These are phyloP conservation scores for Ceratothoa steindachneri DNA, from an alignment of 2,888 invertebrate species.

Conservation along the genomic window DNA sequence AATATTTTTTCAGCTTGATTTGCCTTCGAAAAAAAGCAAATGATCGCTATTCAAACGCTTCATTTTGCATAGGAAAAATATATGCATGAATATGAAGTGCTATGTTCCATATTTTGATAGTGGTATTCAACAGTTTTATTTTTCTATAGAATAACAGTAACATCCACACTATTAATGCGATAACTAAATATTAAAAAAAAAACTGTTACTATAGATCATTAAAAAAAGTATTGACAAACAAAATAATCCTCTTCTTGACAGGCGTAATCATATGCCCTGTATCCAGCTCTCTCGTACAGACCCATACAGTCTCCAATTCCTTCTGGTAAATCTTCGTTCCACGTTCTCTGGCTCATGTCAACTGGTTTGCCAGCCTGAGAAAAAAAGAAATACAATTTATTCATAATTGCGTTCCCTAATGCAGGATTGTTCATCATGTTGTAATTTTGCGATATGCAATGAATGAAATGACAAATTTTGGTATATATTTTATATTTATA, in stretches of 20 bases:
- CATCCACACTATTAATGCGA: too few species aligned
- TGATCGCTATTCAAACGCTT: too few species aligned
- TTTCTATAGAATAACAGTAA: too few species aligned
- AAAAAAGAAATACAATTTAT: not conserved
- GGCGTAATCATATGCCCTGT: conserved; percentile 42
- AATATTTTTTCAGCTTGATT: too few species aligned
- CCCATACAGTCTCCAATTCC: conserved; percentile 42
- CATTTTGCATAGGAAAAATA: too few species aligned
- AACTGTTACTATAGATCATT: conserved; percentile 3
- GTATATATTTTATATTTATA: too few species aligned
- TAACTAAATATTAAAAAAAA: too few species aligned
- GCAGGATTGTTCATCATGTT: not conserved
- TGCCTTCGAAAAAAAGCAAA: too few species aligned
- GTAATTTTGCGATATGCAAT: not conserved
- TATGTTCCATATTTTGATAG: too few species aligned
- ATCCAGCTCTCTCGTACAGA: conserved; percentile 33
- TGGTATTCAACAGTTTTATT: too few species aligned
- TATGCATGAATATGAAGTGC: too few species aligned
- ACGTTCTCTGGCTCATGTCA: conserved; percentile 38
- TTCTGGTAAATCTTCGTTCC: conserved; percentile 43
- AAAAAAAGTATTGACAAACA: conserved; percentile 44
- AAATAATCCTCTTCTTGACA: conserved; percentile 38
- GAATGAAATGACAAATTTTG: too few species aligned
- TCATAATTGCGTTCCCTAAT: not conserved
- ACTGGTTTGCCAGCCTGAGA: conserved; percentile 27